Percentiles rank a stretch among this genome's conserved stretches.
Conservation (phyloP, 2,888 invertebrate species). For the Laothoe populi region DNA sequence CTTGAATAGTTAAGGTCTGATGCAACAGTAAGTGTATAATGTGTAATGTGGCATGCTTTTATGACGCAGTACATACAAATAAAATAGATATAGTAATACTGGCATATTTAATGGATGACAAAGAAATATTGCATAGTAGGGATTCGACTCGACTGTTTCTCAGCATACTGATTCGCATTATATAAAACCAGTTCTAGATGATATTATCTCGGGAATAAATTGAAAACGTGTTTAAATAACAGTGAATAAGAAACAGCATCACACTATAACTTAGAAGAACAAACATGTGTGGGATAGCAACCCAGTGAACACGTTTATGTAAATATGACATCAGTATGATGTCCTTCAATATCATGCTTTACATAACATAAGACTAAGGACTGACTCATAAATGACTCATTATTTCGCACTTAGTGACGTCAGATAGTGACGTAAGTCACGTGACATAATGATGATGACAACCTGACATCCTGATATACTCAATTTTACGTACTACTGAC, state of each 20-base stretch:
- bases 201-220: neutral
- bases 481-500: too few relatives aligned
- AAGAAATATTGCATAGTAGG: neutral
- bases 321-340: too few relatives aligned
- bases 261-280: neutral
- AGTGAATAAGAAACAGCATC: neutral
- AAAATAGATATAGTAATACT: constrained; percentile 5
- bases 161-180: neutral
- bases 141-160: neutral
- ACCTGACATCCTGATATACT: too few relatives aligned
- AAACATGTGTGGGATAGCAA: constrained; percentile 5
- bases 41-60: constrained; percentile 5
- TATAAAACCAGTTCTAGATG: neutral
- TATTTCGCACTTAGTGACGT: too few relatives aligned
- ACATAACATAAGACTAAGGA: too few relatives aligned
- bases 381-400: too few relatives aligned
- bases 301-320: too few relatives aligned
- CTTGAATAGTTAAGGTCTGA: neutral
- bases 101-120: neutral
- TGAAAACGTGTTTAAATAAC: neutral
- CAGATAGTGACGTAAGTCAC: too few relatives aligned
- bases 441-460: too few relatives aligned
- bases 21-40: neutral
- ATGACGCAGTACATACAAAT: neutral
- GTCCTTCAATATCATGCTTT: too few relatives aligned